Evolutionary conservation across 1,140 invertebrate species (phyloP).

Genomic region (Cotesia glomerata): DNA sequence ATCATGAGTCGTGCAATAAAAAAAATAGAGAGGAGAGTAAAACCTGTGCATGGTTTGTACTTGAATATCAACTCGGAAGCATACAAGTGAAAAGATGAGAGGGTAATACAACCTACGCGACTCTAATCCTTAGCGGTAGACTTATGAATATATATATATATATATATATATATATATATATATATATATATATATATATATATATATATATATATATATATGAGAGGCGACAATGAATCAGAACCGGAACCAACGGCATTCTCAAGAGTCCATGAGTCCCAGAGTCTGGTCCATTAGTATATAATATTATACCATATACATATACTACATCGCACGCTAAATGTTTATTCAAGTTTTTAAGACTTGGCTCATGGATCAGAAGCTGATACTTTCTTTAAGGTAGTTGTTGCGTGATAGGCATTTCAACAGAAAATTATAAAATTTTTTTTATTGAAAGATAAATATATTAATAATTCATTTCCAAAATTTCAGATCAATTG

Average conservation of each 20-base stretch:
- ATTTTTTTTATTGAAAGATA: too few species aligned
- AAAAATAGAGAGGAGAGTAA: neutral
- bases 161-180: slow-evolving; percentile 43
- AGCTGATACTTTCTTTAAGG: too few species aligned
- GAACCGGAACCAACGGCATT: slow-evolving; percentile 52
- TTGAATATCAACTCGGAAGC: too few species aligned
- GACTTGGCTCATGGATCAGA: too few species aligned
- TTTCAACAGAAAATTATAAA: too few species aligned
- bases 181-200: slow-evolving; percentile 41
- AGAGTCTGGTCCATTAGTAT: too few species aligned
- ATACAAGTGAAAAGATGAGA: neutral
- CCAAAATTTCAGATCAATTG: too few species aligned
- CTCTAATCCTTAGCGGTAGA: neutral
- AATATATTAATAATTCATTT: too few species aligned
- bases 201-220: slow-evolving; percentile 44
- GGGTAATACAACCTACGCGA: slow-evolving; percentile 36
- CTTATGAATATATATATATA: slow-evolving; percentile 38
- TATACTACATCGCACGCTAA: neutral
- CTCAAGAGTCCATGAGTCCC: slow-evolving; percentile 29
- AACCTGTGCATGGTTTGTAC: neutral
- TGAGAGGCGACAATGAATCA: slow-evolving; percentile 50
- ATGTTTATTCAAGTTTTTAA: neutral
- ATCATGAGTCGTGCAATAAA: too few species aligned
- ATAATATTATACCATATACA: too few species aligned
- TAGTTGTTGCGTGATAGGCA: too few species aligned